Percentiles rank a stretch among this genome's conserved stretches.
Conservation (phyloP, 2,888 invertebrate genomes). For the Drosophila algonquin region DNA sequence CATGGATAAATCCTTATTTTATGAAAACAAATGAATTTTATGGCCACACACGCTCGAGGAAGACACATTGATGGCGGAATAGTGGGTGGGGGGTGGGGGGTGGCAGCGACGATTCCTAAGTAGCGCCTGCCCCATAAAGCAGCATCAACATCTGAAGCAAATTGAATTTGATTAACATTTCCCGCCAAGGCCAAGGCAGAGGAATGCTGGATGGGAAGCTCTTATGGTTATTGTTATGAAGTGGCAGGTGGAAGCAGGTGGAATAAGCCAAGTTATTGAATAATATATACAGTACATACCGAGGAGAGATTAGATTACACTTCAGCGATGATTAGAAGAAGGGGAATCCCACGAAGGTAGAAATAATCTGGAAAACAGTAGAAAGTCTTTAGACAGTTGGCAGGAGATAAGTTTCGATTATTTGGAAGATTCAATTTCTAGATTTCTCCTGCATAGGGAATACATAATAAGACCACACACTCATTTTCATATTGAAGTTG, state of each 20-base stretch:
- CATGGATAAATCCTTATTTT: conserved; percentile 67
- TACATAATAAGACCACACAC: no score
- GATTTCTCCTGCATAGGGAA: no score
- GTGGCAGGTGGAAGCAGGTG: conserved; percentile 41
- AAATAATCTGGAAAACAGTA: no score
- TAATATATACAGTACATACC: no score
- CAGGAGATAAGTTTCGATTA: no score
- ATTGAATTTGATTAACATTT: conserved; percentile 71
- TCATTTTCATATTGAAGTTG: not conserved
- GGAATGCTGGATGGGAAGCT: conserved; percentile 11
- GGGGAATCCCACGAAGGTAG: no score
- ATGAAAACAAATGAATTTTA: conserved; percentile 78
- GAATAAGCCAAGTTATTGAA: conserved; percentile 35
- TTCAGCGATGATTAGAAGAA: not conserved
- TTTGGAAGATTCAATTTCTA: no score
- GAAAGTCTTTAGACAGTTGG: no score
- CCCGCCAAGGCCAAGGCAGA: not conserved
- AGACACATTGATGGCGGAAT: conserved; percentile 4
- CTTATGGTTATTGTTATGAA: conserved; percentile 41
- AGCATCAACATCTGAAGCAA: conserved; percentile 56
- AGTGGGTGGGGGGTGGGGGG: not conserved
- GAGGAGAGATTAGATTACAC: not conserved
- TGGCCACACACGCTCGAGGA: conserved; percentile 35
- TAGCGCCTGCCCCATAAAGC: conserved; percentile 39
- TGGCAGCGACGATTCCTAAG: conserved; percentile 21